These are phyloP conservation scores for Ovibos moschatus DNA, from an alignment of 2,113 vertebrate species.

Conservation along the genomic window DNA sequence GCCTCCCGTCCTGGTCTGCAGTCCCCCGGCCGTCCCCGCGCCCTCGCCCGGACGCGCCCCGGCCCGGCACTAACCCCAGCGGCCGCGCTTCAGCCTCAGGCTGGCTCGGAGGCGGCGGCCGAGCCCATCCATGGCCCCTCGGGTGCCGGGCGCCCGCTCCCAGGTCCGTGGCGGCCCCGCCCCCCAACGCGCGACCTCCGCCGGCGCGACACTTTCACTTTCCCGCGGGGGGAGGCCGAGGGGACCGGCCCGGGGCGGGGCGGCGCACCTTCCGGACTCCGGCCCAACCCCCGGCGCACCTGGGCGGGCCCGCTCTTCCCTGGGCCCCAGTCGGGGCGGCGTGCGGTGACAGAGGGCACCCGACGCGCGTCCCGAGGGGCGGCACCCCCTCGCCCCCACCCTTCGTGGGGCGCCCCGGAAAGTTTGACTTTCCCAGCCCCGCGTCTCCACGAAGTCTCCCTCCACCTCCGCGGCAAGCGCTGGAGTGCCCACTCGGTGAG, in stretches of 20 bases:
- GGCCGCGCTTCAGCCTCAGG: slow-evolving; percentile 73
- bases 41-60: not conserved
- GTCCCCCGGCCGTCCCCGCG: not conserved
- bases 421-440: not conserved
- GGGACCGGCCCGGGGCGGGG: not conserved
- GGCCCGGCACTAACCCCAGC: slow-evolving; percentile 64
- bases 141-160: slow-evolving; percentile 32
- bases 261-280: slow-evolving; percentile 66
- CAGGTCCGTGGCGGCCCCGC: slow-evolving; percentile 33
- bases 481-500: not conserved
- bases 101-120: slow-evolving; percentile 77
- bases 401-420: not conserved
- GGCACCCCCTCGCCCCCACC: not conserved
- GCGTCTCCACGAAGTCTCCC: not conserved
- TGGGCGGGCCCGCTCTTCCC: slow-evolving; percentile 49
- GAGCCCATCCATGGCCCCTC: slow-evolving; percentile 72
- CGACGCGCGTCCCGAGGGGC: slow-evolving; percentile 18
- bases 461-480: not conserved
- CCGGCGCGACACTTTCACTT: slow-evolving; percentile 71
- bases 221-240: slow-evolving; percentile 36
- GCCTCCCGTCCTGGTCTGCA: not conserved
- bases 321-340: not conserved
- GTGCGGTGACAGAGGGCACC: slow-evolving; percentile 37
- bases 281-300: slow-evolving; percentile 57
- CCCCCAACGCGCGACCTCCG: not conserved